Base-by-base conservation (phyloP, 2,797 vertebrate species). In the Schizothorax lantsangensis region DNA sequence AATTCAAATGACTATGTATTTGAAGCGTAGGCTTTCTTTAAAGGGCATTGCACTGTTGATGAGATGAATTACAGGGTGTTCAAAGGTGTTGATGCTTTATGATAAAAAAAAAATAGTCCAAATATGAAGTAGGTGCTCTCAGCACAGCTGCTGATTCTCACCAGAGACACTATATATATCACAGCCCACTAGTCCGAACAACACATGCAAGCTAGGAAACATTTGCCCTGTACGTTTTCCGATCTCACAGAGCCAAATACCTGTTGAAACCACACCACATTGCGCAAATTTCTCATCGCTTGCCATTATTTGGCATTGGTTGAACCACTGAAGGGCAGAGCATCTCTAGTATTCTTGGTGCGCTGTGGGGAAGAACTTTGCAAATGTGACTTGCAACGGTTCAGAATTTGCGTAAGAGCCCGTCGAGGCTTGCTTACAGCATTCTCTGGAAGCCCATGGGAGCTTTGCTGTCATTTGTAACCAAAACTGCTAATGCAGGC, bases 401-500 rank as follows among this genome's bases (percentile, higher is more conserved):
- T 81, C 57, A 74, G 57, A 23, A 81, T 86, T 80, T 86, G 79
- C 69, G 0, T 75, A 66, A 38, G n/a, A 81, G 69, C 84, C 57
- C 12, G 84, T 81, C 2, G 17, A 36, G 57, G 68, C 84, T 81
- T 86, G 84, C 68, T 64, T 1, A 2, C 52, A 64, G 78, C 0
- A 6, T 85, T 80, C 11, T 11, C 84, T 75, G 21, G 79, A 86
- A 81, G 62, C 84, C 59, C 36, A 23, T 45, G 4, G 17, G 77
- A 68, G 23, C 43, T 36, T 59, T 75, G 11, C 47, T 78, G 62
- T 83, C 81, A 52, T 66, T 59, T 59, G 68, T 36, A 80, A 85
- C 49, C 38, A 81, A 86, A 86, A 73, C 43, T 74, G 78, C 57
- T 73, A 74, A 86, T 73, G 54, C 78, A 47, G 68, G 14, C 68